Evolutionary conservation across 2,797 vertebrate genomes (phyloP).

Genomic region (Gymnopithys bicolor): DNA sequence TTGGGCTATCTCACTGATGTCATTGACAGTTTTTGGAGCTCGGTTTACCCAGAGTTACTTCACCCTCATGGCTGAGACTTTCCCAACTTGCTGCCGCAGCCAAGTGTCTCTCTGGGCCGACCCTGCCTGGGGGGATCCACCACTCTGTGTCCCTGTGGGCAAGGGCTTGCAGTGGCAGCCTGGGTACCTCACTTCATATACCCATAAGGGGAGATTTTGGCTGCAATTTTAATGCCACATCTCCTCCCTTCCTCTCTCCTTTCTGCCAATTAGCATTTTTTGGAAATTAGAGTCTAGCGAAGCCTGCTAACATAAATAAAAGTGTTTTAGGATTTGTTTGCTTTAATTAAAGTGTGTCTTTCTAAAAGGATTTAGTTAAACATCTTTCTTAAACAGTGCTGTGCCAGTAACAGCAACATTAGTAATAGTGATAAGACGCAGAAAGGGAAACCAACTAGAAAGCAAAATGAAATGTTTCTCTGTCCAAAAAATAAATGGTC

Average conservation of each 20-base stretch:
- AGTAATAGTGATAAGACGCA: constrained; percentile 33
- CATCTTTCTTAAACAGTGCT: constrained; percentile 32
- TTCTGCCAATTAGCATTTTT: constrained; percentile 35
- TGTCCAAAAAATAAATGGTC: constrained; percentile 26
- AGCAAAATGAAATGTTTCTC: constrained; percentile 28
- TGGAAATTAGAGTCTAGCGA: background rate
- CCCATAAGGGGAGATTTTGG: background rate
- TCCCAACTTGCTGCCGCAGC: background rate
- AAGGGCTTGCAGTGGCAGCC: background rate
- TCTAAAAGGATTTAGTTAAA: constrained; percentile 55
- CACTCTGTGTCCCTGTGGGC: rapidly evolving
- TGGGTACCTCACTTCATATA: background rate
- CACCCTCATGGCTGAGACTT: rapidly evolving
- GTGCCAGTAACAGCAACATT: constrained; percentile 59
- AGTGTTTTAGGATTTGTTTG: constrained; percentile 53
- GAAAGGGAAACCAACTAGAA: constrained; percentile 28
- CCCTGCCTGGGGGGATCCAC: background rate
- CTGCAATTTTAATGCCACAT: background rate
- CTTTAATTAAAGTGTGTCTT: constrained; percentile 50
- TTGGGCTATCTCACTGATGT: background rate
- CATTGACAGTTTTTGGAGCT: background rate
- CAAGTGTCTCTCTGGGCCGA: background rate
- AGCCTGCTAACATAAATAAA: constrained; percentile 21
- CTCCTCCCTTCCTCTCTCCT: constrained; percentile 48
- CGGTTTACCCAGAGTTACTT: rapidly evolving